These are phyloP conservation scores for Hedya salicella DNA, from an alignment of 2,888 invertebrate species.

Conservation along the genomic window DNA sequence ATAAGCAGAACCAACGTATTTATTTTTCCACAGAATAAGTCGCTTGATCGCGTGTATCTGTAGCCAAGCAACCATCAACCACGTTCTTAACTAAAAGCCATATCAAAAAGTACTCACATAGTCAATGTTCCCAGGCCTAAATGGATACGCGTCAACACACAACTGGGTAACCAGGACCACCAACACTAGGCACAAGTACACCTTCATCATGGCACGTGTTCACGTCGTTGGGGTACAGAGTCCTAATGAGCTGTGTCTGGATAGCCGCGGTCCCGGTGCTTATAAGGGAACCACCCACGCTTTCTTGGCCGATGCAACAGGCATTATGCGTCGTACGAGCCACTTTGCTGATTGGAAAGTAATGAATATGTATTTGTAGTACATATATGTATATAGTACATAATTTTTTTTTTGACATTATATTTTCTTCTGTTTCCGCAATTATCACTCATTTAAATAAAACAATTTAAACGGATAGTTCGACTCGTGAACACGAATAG, in stretches of 20 bases:
- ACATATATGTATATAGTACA: background rate
- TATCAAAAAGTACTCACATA: constrained; percentile 67
- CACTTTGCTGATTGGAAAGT: constrained; percentile 23
- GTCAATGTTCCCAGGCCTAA: constrained; percentile 68
- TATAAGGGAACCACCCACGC: constrained; percentile 74
- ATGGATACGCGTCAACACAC: constrained; percentile 61
- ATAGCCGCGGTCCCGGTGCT: constrained; percentile 58
- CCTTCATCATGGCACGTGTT: constrained; percentile 59
- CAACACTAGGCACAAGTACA: constrained; percentile 59
- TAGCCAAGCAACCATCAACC: too few species aligned
- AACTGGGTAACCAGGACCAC: constrained; percentile 60
- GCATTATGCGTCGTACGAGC: constrained; percentile 17
- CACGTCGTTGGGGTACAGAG: constrained; percentile 57
- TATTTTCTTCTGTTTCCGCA: too few species aligned
- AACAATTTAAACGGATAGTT: too few species aligned
- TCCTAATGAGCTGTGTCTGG: constrained; percentile 61
- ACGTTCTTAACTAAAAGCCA: too few species aligned
- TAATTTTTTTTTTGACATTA: background rate
- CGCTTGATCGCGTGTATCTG: too few species aligned
- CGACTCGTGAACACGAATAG: too few species aligned
- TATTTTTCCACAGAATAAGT: too few species aligned
- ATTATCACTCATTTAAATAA: too few species aligned
- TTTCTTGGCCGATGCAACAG: constrained; percentile 57
- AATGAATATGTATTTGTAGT: background rate
- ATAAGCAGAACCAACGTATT: too few species aligned